Evolutionary conservation across 2,113 vertebrate genomes (phyloP).

Genomic region (Hucho hucho): DNA sequence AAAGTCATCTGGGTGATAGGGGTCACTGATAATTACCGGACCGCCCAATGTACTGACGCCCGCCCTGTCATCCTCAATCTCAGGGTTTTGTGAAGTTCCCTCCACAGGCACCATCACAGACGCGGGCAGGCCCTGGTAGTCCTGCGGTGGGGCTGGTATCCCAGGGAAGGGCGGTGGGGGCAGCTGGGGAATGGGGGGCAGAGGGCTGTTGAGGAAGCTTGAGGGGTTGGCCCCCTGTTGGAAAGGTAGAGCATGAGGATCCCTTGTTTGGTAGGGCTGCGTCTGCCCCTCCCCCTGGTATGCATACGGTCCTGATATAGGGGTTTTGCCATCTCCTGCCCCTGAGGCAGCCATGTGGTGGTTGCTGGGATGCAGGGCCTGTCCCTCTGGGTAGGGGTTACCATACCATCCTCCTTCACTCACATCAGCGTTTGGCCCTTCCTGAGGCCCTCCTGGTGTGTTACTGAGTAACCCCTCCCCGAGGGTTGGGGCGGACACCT

Average conservation of each 20-base stretch:
- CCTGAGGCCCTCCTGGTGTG: constrained; percentile 65
- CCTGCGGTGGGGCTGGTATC: constrained; percentile 58
- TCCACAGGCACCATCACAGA: constrained; percentile 25
- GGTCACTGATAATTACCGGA: constrained; percentile 59
- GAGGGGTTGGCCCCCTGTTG: constrained; percentile 29
- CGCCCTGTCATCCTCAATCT: background rate
- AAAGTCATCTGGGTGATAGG: background rate
- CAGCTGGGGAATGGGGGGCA: constrained; percentile 69
- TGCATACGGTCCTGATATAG: constrained; percentile 29
- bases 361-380: constrained; percentile 42
- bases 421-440: background rate
- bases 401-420: constrained; percentile 59
- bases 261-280: constrained; percentile 26
- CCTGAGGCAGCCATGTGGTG: constrained; percentile 31
- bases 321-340: constrained; percentile 30
- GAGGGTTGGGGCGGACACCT: constrained; percentile 74
- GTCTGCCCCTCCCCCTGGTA: constrained; percentile 37
- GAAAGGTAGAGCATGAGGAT: constrained; percentile 24
- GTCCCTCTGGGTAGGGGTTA: constrained; percentile 51
- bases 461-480: constrained; percentile 71
- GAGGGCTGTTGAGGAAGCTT: constrained; percentile 49
- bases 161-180: constrained; percentile 68
- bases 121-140: constrained; percentile 34
- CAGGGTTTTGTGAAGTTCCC: constrained; percentile 5
- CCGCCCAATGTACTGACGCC: constrained; percentile 27